A percentile compares a stretch with the other conserved stretches of the same genome.
These are phyloP conservation scores for Cosmia trapezina DNA, from an alignment of 2,888 invertebrate genomes.

Conservation along the genomic window DNA sequence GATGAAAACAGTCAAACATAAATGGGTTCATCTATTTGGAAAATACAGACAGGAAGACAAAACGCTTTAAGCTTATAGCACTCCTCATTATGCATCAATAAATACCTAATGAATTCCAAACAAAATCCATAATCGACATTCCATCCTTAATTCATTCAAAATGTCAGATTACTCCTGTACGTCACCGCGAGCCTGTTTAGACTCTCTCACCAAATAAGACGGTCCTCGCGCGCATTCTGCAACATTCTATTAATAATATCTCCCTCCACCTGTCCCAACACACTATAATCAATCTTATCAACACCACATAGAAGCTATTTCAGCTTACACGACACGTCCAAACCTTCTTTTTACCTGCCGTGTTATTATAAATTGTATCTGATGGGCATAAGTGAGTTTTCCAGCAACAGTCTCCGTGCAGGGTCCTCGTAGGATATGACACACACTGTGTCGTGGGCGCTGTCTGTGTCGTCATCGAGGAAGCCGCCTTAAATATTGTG, in stretches of 20 bases:
- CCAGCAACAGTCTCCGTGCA: conserved; percentile 61
- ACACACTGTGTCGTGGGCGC: conserved; percentile 57
- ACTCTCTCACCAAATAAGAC: conserved; percentile 85
- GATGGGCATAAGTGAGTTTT: conserved; percentile 67
- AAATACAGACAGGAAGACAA: background rate
- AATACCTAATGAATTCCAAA: no score
- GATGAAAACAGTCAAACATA: background rate
- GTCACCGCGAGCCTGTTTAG: conserved; percentile 68
- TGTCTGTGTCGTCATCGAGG: conserved; percentile 55
- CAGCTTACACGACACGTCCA: conserved; percentile 29
- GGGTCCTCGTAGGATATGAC: conserved; percentile 46
- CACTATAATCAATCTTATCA: conserved; percentile 62
- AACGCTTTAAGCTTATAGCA: background rate
- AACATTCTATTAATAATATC: conserved; percentile 83
- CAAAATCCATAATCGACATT: background rate
- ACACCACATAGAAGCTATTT: conserved; percentile 56
- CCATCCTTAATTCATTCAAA: background rate
- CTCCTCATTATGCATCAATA: background rate
- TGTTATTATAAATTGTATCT: conserved; percentile 78
- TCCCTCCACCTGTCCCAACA: conserved; percentile 40
- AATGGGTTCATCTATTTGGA: background rate
- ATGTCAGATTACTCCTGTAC: conserved; percentile 59
- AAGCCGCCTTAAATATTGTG: conserved; percentile 67
- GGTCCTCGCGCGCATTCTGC: conserved; percentile 82
- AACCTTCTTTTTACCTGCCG: conserved; percentile 76